phyloP scores from a whole-genome alignment of 2,113 vertebrate genomes.

The Grammomys surdaster region DNA sequence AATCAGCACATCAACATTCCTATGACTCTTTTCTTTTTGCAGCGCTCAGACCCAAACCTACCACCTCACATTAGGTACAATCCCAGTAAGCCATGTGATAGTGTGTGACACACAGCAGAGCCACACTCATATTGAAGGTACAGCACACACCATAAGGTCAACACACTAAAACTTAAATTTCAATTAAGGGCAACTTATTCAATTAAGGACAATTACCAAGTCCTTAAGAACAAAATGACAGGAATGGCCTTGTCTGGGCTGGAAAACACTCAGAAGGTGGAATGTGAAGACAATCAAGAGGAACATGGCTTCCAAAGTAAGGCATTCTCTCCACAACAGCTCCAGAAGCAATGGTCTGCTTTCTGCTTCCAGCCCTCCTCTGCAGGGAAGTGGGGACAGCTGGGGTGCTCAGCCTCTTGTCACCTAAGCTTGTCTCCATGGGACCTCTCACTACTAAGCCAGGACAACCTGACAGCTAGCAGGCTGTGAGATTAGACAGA shows the following conservation, averaged over 20 bases:
- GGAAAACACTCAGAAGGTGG: neutral
- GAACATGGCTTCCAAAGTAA: conserved; percentile 9
- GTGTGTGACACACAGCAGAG: neutral
- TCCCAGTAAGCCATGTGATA: neutral
- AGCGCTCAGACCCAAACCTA: neutral
- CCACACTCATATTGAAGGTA: neutral
- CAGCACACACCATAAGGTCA: neutral
- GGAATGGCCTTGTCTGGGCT: neutral
- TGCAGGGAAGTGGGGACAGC: neutral
- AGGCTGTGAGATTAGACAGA: conserved; percentile 16
- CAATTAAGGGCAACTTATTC: neutral
- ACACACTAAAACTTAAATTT: neutral
- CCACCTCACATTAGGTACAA: neutral
- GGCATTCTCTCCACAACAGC: conserved; percentile 20
- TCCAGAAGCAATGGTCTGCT: conserved; percentile 18
- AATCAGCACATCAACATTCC: conserved; percentile 39
- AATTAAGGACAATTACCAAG: neutral
- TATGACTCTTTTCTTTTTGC: neutral
- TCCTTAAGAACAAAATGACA: conserved; percentile 20
- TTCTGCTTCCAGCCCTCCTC: conserved; percentile 36
- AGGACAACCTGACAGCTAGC: neutral
- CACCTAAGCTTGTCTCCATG: neutral
- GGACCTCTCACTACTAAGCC: neutral
- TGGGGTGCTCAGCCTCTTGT: neutral
- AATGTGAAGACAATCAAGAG: neutral